Evolutionary conservation across 2,888 invertebrate genomes (phyloP).

Genomic region (Trachelus stipa): DNA sequence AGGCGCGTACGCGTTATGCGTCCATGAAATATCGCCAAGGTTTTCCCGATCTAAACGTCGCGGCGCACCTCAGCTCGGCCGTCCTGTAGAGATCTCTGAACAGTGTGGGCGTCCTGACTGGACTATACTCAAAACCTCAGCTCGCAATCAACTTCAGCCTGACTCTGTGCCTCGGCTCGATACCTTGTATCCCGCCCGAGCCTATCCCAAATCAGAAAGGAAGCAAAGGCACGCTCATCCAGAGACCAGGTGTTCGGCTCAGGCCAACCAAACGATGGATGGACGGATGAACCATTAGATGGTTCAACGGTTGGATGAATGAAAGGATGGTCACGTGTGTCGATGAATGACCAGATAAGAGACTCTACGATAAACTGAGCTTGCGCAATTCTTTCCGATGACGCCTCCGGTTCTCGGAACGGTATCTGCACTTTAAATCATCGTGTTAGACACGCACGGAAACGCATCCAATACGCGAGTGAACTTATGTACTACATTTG

Average conservation of each 20-base stretch:
- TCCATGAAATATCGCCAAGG: not conserved
- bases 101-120: not conserved
- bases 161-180: not conserved
- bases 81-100: not conserved
- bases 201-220: not conserved
- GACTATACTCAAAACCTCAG: not conserved
- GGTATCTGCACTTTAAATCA: constrained; percentile 25
- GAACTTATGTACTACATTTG: not conserved
- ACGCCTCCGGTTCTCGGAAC: not conserved
- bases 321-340: not conserved
- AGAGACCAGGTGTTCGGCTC: not conserved
- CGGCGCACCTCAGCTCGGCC: not conserved
- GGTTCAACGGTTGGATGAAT: not conserved
- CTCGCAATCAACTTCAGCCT: not conserved
- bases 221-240: not conserved
- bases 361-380: not conserved
- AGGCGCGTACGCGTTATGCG: not conserved
- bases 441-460: constrained; percentile 22
- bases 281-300: not conserved
- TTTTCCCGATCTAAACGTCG: constrained; percentile 7
- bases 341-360: not conserved
- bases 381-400: not conserved
- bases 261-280: not conserved
- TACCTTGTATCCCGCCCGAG: not conserved
- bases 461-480: not conserved